Base-by-base conservation (phyloP, 2,113 vertebrate species). In the Apodemus speciosus region DNA sequence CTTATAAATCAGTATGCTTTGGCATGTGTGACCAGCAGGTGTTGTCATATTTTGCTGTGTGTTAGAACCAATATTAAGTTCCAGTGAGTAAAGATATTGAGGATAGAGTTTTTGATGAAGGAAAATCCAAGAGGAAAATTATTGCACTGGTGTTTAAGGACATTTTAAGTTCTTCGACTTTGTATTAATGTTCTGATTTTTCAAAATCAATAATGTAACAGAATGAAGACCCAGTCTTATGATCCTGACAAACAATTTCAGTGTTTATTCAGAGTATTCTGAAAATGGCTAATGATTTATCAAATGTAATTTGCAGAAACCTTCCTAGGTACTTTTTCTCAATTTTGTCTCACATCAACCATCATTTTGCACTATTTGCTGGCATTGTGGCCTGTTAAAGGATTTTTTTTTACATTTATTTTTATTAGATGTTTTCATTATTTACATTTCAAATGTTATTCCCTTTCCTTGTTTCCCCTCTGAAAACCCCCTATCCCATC, bases 91-190 rank as follows among this genome's bases (percentile, higher is more conserved):
- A 43, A 60, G 23, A 83, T 68, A 68, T 13, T n/a, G 20, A 85
- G n/a, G 3, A 9, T 21, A 32, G 23, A 79, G 43, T 60, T 72
- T 27, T 1, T 43, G 51, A 11, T 49, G 7, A 15, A 62, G 16
- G 20, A 69, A 4, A 3, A 69, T 15, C 2, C 40, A 43, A 38
- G 0, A 8, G 0, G 10, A 14, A 0, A 25, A 43, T 85, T 20
- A 27, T 49, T 73, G 9, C 2, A n/a, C 2, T 8, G 23, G 9
- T 23, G 27, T 32, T 73, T 75, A 32, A 90, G n/a, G 30, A 30
- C 25, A 51, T 60, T 10, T 18, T 53, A 64, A 90, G 38, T 76
- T 72, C 10, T 66, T 35, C n/a, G 20, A 88, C 6, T 51, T 80
- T 38, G 13, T 69, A 25, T 86, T 86, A 84, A 27, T 27, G 1